Conservation (phyloP, 2,113 vertebrate genomes). For the Channa maculata region DNA sequence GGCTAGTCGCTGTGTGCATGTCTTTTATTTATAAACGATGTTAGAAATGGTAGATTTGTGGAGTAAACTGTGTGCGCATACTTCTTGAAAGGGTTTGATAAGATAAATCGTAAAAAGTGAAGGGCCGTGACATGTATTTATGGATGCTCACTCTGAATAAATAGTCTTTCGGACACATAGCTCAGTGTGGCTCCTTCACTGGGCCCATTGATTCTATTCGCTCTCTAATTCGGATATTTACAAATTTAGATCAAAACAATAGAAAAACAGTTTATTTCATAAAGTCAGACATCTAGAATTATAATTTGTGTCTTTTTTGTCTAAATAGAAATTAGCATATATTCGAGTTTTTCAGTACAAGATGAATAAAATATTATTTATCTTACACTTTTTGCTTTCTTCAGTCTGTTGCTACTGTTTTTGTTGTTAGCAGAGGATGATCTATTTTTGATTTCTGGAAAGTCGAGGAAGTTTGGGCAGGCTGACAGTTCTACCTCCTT, state of each 20-base stretch:
- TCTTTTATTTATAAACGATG: conserved; percentile 73
- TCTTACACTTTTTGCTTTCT: neutral
- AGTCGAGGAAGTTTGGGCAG: conserved; percentile 85
- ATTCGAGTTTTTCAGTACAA: neutral
- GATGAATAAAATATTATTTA: conserved; percentile 21
- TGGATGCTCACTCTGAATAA: conserved; percentile 80
- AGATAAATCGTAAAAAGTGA: conserved; percentile 46
- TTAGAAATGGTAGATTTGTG: conserved; percentile 10
- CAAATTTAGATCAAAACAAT: neutral
- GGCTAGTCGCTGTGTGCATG: conserved; percentile 81
- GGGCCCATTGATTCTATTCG: conserved; percentile 82
- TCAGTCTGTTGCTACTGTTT: conserved; percentile 31
- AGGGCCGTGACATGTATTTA: conserved; percentile 62
- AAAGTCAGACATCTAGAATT: neutral
- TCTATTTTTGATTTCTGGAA: conserved; percentile 64
- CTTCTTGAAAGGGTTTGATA: conserved; percentile 33
- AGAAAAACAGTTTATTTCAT: neutral
- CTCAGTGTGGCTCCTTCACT: conserved; percentile 74
- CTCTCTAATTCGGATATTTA: conserved; percentile 57
- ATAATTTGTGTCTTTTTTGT: neutral
- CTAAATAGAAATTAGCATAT: neutral
- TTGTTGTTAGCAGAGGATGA: conserved; percentile 37
- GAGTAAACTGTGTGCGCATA: conserved; percentile 9
- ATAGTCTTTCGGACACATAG: conserved; percentile 82
- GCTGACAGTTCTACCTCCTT: conserved; percentile 93